A percentile compares a stretch with the other conserved stretches of the same genome.
These are phyloP conservation scores for Syrista parreyssii DNA, from an alignment of 2,888 invertebrate genomes.

Conservation along the genomic window DNA sequence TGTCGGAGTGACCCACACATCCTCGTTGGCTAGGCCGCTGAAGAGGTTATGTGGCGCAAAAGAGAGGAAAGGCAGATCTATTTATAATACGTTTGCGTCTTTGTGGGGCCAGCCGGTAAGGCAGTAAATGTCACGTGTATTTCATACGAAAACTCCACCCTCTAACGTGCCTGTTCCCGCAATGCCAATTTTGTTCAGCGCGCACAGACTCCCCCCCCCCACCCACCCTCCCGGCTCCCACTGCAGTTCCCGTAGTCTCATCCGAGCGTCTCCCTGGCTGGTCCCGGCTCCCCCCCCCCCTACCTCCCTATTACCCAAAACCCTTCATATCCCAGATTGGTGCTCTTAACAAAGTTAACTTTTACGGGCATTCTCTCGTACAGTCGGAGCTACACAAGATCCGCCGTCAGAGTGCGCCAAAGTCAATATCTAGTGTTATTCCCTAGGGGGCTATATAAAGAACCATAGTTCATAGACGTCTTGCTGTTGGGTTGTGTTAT, in stretches of 20 bases:
- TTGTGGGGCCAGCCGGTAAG: constrained; percentile 59
- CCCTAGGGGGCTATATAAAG: background rate
- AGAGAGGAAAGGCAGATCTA: constrained; percentile 49
- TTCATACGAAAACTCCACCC: constrained; percentile 65
- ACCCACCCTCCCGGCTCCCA: constrained; percentile 30
- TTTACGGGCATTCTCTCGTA: background rate
- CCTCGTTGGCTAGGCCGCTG: background rate
- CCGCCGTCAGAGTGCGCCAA: background rate
- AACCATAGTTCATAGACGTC: background rate
- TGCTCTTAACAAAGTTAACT: constrained; percentile 52
- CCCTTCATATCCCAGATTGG: background rate
- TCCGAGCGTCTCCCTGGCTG: background rate
- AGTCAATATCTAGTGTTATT: background rate
- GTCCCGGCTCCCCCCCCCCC: background rate
- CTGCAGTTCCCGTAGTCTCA: constrained; percentile 20
- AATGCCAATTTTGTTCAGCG: constrained; percentile 59
- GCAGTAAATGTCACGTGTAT: constrained; percentile 66
- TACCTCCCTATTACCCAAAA: too few relatives aligned
- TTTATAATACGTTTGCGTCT: constrained; percentile 62
- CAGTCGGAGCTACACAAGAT: background rate
- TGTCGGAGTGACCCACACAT: background rate
- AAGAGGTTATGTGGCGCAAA: constrained; percentile 19
- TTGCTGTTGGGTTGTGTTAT: background rate
- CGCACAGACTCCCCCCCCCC: background rate
- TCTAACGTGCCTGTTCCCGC: constrained; percentile 51